Evolutionary conservation across 2,888 invertebrate species (phyloP), one percentile per base, ranked within the genome.

Genomic region (Meiosimyza decipiens): DNA sequence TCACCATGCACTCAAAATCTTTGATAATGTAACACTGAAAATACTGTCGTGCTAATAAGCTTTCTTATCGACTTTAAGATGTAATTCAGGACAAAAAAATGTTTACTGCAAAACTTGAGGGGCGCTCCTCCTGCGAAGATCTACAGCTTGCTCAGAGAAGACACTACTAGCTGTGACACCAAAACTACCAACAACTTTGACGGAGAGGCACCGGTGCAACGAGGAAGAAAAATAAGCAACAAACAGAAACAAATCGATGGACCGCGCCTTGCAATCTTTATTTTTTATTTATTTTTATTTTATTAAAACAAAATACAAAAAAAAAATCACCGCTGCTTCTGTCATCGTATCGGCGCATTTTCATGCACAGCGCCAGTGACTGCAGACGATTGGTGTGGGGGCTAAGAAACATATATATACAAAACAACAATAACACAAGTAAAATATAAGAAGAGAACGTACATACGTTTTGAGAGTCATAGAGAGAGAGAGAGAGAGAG

Each of bases 401-500:
- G 28, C n/a, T 60, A 49, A 40, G 49, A 33, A 16, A n/a, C 33
- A 6, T 62, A 22, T 22, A 2, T 22, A 16, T 5, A 63, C 3
- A 33, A 33, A 40, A 63, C 49, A 18, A 40, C 40, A 33, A 60
- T 11, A 33, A 40, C 49, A 28, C 28, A 49, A 15, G 22, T 33
- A 63, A 13, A 13, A 33, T 18, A 22, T 22, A 55, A 54, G 6
- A 4, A 55, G 52, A 67, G 55, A 33, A 40, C 12, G 40, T 33
- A 11, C 9, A 28, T 28, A 49, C n/a, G n/a, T 15, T 28, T 9
- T 16, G 60, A 62, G 72, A 40, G 62, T 7, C 6, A 33, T 18
- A 57, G 57, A 47, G 60, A 57, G 47, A 73, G 47, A 51, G 67
- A 40, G 11, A 40, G 33, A 62, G 63, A 49, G 50, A 52, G 28